Conservation (phyloP, 2,888 invertebrate species). For the Cecidostiba fungosa region DNA sequence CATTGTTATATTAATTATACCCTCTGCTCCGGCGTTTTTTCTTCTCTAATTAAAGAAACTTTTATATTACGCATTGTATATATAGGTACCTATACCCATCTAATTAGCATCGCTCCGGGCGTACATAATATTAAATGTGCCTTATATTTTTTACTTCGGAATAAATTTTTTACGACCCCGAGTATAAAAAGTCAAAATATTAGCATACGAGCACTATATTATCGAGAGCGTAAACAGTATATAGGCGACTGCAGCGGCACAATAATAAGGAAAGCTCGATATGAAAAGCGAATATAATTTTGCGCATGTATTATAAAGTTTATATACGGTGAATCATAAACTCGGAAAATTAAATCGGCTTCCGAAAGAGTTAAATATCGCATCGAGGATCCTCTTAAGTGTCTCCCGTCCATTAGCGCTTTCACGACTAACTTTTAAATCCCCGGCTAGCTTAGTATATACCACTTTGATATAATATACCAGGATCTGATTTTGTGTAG, state of each 20-base stretch:
- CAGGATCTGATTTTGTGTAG: not conserved
- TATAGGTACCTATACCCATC: too few species aligned
- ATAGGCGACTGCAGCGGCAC: not conserved
- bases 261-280: not conserved
- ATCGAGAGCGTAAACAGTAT: not conserved
- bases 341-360: not conserved
- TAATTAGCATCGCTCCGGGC: not conserved
- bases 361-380: not conserved
- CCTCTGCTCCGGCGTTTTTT: not conserved
- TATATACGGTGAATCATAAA: not conserved
- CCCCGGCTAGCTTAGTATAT: not conserved
- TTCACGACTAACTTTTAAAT: constrained; percentile 34
- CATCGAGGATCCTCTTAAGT: too few species aligned
- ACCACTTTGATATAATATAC: not conserved
- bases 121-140: too few species aligned
- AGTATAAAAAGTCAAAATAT: not conserved
- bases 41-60: not conserved
- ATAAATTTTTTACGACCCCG: not conserved
- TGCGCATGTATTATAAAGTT: not conserved
- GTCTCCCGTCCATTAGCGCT: constrained; percentile 4
- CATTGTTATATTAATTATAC: not conserved
- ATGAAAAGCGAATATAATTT: not conserved
- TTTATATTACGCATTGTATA: not conserved
- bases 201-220: not conserved
- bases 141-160: not conserved